Conservation (phyloP, 2,797 vertebrate genomes). For the Argya squamiceps region DNA sequence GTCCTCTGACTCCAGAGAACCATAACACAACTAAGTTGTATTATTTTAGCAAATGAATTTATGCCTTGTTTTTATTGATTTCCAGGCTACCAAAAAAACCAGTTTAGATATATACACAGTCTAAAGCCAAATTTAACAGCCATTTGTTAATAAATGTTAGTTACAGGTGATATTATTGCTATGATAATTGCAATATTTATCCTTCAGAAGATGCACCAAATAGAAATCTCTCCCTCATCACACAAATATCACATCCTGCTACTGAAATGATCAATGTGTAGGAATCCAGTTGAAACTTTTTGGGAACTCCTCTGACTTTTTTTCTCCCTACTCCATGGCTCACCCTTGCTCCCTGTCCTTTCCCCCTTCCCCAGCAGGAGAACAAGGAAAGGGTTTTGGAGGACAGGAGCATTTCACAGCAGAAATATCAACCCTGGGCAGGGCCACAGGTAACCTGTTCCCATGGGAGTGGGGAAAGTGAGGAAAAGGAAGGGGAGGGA, state of each 20-base stretch:
- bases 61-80: not conserved
- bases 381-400: fast-evolving
- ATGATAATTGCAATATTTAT: not conserved
- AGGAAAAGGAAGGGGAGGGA: not conserved
- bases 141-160: not conserved
- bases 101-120: too few species aligned
- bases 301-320: not conserved
- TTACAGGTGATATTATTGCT: not conserved
- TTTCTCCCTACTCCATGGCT: not conserved
- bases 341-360: not conserved
- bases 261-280: not conserved
- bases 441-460: not conserved
- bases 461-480: too few species aligned
- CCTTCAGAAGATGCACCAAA: not conserved
- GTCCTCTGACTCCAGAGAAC: not conserved
- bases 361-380: not conserved
- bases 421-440: not conserved
- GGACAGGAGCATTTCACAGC: not conserved
- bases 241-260: not conserved
- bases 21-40: not conserved
- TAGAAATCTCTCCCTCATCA: not conserved
- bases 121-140: not conserved
- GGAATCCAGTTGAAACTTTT: not conserved
- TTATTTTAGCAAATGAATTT: not conserved
- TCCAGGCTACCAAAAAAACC: not conserved